Percentiles rank a stretch among this genome's conserved stretches.
phyloP scores from a whole-genome alignment of 1,140 invertebrate species.

The Drosophila prosaltans region DNA sequence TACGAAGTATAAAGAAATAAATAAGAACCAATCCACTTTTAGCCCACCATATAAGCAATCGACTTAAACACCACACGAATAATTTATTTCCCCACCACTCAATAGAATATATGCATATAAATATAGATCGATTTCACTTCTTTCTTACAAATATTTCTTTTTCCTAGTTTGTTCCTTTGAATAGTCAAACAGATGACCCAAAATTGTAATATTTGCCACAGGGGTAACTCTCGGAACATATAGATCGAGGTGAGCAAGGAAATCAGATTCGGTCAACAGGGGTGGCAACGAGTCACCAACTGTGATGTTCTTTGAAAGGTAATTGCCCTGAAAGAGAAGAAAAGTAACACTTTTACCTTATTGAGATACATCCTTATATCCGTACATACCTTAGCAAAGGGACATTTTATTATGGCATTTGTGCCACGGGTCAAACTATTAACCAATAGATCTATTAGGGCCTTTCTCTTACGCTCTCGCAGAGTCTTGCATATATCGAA shows the following conservation, averaged over 20 bases:
- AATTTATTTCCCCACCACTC: too few relatives aligned
- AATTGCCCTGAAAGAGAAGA: conserved; percentile 27
- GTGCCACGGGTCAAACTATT: conserved; percentile 27
- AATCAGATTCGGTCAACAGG: conserved; percentile 47
- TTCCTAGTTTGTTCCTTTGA: conserved; percentile 42
- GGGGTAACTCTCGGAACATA: conserved; percentile 41
- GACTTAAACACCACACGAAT: too few relatives aligned
- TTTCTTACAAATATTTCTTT: conserved; percentile 46
- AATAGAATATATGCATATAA: too few relatives aligned
- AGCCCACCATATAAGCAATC: too few relatives aligned
- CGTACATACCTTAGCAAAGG: conserved; percentile 39
- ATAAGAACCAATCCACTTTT: too few relatives aligned
- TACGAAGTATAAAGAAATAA: too few relatives aligned
- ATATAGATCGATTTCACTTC: neutral
- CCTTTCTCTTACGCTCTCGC: conserved; percentile 43
- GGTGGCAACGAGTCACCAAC: conserved; percentile 46
- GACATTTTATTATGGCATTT: conserved; percentile 37
- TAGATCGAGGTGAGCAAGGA: conserved; percentile 40
- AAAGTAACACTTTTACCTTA: neutral
- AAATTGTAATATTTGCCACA: conserved; percentile 42
- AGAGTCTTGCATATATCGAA: conserved; percentile 64
- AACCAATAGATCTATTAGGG: conserved; percentile 45
- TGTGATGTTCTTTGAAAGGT: conserved; percentile 43
- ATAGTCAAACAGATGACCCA: conserved; percentile 39
- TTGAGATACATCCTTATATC: neutral